Evolutionary conservation across 2,113 vertebrate species (phyloP).

Genomic region (Rhadina sibilatrix): DNA sequence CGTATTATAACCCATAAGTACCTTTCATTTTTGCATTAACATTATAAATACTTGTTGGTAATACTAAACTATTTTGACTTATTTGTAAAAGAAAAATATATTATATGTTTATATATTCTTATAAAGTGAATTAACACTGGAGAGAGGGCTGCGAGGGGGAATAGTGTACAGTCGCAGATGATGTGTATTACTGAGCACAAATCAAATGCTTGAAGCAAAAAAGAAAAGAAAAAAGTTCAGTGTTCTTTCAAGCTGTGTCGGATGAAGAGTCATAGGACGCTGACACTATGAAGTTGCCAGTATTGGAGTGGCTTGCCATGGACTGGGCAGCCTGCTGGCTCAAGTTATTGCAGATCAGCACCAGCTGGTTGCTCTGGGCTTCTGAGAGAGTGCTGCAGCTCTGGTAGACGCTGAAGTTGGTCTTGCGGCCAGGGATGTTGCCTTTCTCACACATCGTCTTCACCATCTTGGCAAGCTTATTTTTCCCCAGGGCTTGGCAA

Average conservation of each 20-base stretch:
- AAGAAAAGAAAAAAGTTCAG: background rate
- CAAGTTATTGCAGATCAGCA: conserved; percentile 84
- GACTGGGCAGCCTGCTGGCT: conserved; percentile 85
- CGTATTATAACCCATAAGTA: conserved; percentile 66
- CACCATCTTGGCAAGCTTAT: conserved; percentile 88
- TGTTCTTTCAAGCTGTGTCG: conserved; percentile 73
- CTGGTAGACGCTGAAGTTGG: conserved; percentile 88
- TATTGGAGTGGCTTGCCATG: conserved; percentile 72
- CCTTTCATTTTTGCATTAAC: conserved; percentile 60
- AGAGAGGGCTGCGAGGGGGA: conserved; percentile 12
- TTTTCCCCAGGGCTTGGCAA: conserved; percentile 85
- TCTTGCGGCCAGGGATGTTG: conserved; percentile 84
- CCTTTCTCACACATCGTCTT: conserved; percentile 88
- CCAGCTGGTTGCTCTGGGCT: conserved; percentile 86
- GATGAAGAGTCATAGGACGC: conserved; percentile 85
- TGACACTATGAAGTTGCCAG: conserved; percentile 81
- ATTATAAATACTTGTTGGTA: conserved; percentile 78
- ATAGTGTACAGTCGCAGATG: conserved; percentile 53
- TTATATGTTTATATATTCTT: conserved; percentile 76
- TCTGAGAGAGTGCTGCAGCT: conserved; percentile 85
- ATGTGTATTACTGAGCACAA: conserved; percentile 5
- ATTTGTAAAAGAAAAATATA: conserved; percentile 79
- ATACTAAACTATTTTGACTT: conserved; percentile 81
- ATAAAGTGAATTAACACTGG: conserved; percentile 74
- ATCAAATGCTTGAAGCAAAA: background rate